Evolutionary conservation across 2,113 vertebrate species (phyloP), one percentile per base, ranked within the genome.

Genomic region (Engraulis encrasicolus): DNA sequence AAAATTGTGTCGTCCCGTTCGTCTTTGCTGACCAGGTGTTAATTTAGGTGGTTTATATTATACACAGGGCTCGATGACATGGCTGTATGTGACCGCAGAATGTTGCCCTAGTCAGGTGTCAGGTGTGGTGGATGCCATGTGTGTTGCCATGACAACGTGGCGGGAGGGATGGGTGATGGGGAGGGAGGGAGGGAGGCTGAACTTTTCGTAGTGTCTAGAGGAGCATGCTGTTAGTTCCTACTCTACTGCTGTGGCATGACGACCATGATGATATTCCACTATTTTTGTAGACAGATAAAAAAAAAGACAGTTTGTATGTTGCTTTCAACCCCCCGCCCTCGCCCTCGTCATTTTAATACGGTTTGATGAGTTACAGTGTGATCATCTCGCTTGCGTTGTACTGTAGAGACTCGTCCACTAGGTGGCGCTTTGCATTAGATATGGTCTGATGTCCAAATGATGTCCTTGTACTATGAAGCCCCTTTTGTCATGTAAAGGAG

Each of bases 281-380:
- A 89, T 89, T 89, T 89, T 87, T 86, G 82, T 89, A 89, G 84
- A 78, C 78, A 71, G 36, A 81, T 37, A 48, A 54, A 54, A 61
- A 50, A n/a, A n/a, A n/a, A n/a, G n/a, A n/a, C n/a, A n/a, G n/a
- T 82, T 54, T 38, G 18, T 52, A 12, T 3, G 9, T 49, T n/a
- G 23, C 31, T 66, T 58, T 58, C 23, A 7, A n/a, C 19, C 6
- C 18, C 58, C 27, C 58, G n/a, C n/a, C n/a, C n/a, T n/a, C n/a
- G n/a, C n/a, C n/a, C n/a, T n/a, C n/a, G n/a, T n/a, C n/a, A n/a
- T n/a, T 66, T 31, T 23, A 66, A 27, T 23, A 7, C 31, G 58
- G 58, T 31, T 66, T 27, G 6, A 45, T n/a, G 58, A 66, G 58
- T 66, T 14, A 12, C 23, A 27, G n/a, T 23, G 2, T 23, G 20